Conservation (phyloP, 2,888 invertebrate species). For the Miltochrista miniata region DNA sequence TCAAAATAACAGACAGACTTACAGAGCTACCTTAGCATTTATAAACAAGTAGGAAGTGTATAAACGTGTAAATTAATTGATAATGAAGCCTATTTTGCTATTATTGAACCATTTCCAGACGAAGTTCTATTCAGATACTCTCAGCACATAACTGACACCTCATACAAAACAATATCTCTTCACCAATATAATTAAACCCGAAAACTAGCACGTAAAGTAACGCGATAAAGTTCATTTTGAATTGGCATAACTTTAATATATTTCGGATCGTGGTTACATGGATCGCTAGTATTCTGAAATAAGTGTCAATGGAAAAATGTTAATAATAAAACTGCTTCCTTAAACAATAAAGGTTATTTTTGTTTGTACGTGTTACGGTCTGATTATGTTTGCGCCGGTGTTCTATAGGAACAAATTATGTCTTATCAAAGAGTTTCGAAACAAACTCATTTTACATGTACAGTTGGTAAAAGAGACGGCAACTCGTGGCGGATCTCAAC, state of each 20-base stretch:
- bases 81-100: neutral
- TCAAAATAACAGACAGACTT: no score
- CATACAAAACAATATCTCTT: conserved; percentile 15
- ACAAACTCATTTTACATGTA: no score
- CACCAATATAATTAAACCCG: neutral
- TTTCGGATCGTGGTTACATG: conserved; percentile 7
- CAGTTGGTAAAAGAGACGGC: no score
- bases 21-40: no score
- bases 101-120: conserved; percentile 12
- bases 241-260: conserved; percentile 10
- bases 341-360: conserved; percentile 26
- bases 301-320: conserved; percentile 20
- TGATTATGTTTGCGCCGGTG: conserved; percentile 19
- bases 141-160: conserved; percentile 25
- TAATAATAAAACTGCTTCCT: conserved; percentile 19
- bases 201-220: conserved; percentile 2
- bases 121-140: conserved; percentile 20
- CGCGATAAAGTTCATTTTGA: conserved; percentile 12
- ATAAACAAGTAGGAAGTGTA: no score
- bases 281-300: conserved; percentile 1
- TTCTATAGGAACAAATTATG: no score
- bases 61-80: no score
- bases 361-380: conserved; percentile 16
- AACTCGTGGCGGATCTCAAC: no score
- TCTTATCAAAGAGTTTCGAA: no score